Evolutionary conservation across 2,797 vertebrate species (phyloP).

Genomic region (Xiphorhynchus erythropygius): DNA sequence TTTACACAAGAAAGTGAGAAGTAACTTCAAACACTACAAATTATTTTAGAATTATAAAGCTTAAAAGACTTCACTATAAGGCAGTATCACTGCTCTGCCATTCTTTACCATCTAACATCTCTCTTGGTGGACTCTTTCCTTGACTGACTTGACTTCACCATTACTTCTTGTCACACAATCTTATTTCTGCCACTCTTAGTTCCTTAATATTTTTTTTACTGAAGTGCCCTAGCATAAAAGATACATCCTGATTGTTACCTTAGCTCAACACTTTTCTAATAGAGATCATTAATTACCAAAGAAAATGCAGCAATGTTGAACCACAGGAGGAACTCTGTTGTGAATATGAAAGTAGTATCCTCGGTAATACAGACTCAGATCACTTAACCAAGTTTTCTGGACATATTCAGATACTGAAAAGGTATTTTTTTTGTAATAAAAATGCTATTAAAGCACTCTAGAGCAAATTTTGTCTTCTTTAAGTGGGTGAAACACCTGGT

Average conservation of each 20-base stretch:
- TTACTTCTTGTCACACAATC: not conserved
- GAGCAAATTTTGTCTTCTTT: not conserved
- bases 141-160: not conserved
- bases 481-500: not conserved
- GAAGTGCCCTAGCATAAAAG: not conserved
- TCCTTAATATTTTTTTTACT: not conserved
- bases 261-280: not conserved
- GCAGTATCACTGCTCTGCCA: not conserved
- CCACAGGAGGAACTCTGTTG: not conserved
- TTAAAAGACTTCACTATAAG: not conserved
- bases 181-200: not conserved
- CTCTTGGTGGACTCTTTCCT: not conserved
- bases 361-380: not conserved
- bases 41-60: not conserved
- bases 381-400: not conserved
- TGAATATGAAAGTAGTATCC: not conserved
- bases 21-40: not conserved
- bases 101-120: not conserved
- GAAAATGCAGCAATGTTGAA: not conserved
- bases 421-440: not conserved
- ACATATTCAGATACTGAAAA: not conserved
- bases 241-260: not conserved
- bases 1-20: not conserved
- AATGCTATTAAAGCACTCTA: not conserved
- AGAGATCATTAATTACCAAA: not conserved